Conservation (phyloP, 2,888 invertebrate genomes). For the Fabriciana adippe region DNA sequence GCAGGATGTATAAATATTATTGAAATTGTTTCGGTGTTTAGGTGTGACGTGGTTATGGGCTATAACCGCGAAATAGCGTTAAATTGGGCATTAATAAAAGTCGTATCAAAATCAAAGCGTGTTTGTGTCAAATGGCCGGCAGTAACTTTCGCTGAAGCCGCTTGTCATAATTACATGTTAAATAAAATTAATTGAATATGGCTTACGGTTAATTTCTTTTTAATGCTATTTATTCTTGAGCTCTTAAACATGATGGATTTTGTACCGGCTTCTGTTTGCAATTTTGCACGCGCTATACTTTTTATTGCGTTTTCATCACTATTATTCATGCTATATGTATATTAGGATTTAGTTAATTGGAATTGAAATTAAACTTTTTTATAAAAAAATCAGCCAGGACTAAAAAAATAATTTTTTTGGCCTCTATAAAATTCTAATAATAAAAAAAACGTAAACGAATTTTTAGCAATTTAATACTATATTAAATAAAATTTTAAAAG, state of each 20-base stretch:
- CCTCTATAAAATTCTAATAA: too few species aligned
- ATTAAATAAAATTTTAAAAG: too few species aligned
- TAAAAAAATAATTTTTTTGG: too few species aligned
- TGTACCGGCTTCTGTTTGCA: neutral
- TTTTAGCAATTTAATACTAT: too few species aligned
- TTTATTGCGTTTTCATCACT: too few species aligned
- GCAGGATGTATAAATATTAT: conserved; percentile 75
- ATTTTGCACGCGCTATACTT: too few species aligned
- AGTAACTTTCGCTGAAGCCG: conserved; percentile 23
- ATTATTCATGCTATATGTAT: too few species aligned
- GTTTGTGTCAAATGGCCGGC: conserved; percentile 20
- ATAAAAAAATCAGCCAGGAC: too few species aligned
- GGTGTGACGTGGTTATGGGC: conserved; percentile 54
- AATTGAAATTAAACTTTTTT: too few species aligned
- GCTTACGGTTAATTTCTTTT: conserved; percentile 17
- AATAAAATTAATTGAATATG: conserved; percentile 34
- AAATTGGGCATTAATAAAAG: conserved; percentile 49
- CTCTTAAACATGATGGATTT: neutral
- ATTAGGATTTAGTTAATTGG: too few species aligned
- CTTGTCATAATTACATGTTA: conserved; percentile 27
- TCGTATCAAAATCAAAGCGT: conserved; percentile 45
- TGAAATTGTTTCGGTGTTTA: conserved; percentile 62
- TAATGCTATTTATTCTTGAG: conserved; percentile 10
- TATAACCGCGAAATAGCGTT: conserved; percentile 57
- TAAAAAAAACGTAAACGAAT: too few species aligned